Base-by-base conservation (phyloP, 2,888 invertebrate species). In the Pinctada fucata region DNA sequence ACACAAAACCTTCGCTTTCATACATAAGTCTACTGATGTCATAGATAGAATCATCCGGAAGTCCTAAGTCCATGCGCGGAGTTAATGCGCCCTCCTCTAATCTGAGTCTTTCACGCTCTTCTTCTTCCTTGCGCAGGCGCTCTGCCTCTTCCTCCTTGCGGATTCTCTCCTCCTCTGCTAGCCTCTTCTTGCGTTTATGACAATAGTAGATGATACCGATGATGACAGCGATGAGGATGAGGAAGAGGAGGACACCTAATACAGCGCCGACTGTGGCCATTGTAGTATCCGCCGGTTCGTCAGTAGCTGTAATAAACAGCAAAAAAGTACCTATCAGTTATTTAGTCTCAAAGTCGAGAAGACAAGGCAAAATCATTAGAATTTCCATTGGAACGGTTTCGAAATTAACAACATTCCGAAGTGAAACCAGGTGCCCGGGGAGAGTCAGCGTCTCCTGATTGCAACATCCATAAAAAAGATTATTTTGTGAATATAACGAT, bases 21-120 rank as follows among this genome's bases (percentile, higher is more conserved):
- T 81, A 83, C 82, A 86, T 83, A 4, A 86, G 78, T 63, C 85
- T 79, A 74, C 84, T 84, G 71, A 86, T 80, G 70, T 86, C 84
- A 76, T 86, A 86, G 10, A 81, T 79, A 8, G 86, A 83, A 68
- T 86, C 86, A 64, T 85, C 83, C 13, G 86, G 86, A 2, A 86
- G 76, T 48, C 86, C 86, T 2, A 85, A 80, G 45, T 84, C 76
- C 82, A 86, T 82, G 68, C 83, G 83, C 2, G 85, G 85, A 47
- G 83, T 83, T 3, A 86, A 69, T 6, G 81, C 86, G n/a, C 82
- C 85, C 31, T 72, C 49, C 51, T 77, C 77, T 58, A 52, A 73
- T 63, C 75, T 74, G 3, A 63, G 49, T 52, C 64, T 52, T 8
- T 72, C 75, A n/a, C 50, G 50, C 16, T 31, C 48, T 52, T 71